Conservation (phyloP, 1,140 invertebrate genomes). For the Ostrea denselamellosa region DNA sequence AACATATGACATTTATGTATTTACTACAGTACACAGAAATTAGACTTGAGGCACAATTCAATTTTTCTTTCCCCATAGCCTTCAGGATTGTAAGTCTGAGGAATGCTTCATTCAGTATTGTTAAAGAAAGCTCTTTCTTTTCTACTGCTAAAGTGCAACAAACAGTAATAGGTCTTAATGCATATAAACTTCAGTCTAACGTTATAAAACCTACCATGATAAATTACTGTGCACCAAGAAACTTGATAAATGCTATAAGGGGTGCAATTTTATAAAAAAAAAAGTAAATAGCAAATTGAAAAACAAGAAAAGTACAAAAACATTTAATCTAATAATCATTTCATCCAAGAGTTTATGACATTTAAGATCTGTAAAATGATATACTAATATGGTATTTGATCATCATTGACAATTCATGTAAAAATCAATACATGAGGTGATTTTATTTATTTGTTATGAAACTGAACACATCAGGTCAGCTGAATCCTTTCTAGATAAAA, state of each 20-base stretch:
- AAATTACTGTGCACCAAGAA: slow-evolving; percentile 13
- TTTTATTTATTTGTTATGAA: not conserved
- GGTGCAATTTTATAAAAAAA: not conserved
- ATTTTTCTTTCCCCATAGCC: not conserved
- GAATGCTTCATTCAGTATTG: slow-evolving; percentile 15
- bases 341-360: not conserved
- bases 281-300: not conserved
- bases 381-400: not conserved
- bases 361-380: not conserved
- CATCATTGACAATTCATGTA: not conserved
- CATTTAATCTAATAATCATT: not conserved
- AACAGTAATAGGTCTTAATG: not conserved
- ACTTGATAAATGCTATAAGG: not conserved
- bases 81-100: not conserved
- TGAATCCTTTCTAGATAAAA: not conserved
- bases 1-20: slow-evolving; percentile 12
- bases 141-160: not conserved
- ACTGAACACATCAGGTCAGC: not conserved
- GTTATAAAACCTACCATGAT: not conserved
- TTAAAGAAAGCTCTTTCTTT: slow-evolving; percentile 4
- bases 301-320: slow-evolving; percentile 4
- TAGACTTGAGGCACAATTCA: not conserved
- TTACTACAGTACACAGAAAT: slow-evolving; percentile 5
- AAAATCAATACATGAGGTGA: not conserved
- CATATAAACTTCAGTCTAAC: not conserved